Evolutionary conservation across 2,113 vertebrate genomes (phyloP).

Genomic region (Brachypteracias leptosomus): DNA sequence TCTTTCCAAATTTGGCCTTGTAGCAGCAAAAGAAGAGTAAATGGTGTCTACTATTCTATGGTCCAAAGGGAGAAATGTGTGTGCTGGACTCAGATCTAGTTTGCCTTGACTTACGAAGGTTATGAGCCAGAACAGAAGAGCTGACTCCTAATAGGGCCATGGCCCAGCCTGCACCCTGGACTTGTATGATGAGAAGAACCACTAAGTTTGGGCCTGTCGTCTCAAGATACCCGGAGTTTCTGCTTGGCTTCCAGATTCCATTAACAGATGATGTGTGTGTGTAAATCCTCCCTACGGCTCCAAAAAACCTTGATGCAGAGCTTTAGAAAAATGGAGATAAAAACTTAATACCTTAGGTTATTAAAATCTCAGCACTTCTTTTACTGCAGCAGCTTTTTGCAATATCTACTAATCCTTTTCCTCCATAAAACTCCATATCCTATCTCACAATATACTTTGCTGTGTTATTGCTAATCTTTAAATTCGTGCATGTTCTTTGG

Average conservation of each 20-base stretch:
- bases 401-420: conserved; percentile 55
- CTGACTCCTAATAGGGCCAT: not conserved
- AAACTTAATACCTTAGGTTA: conserved; percentile 54
- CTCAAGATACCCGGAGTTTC: not conserved
- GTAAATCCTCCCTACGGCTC: conserved; percentile 16
- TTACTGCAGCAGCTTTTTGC: conserved; percentile 14
- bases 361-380: conserved; percentile 59
- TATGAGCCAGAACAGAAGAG: not conserved
- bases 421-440: conserved; percentile 1
- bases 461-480: conserved; percentile 45
- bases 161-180: not conserved
- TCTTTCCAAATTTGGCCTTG: not conserved
- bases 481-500: conserved; percentile 6
- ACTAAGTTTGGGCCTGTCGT: not conserved
- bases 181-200: not conserved
- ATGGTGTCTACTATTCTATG: fast-evolving
- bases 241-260: not conserved
- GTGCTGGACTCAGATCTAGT: not conserved
- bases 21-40: not conserved
- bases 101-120: not conserved
- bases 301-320: conserved; percentile 2
- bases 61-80: not conserved
- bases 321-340: conserved; percentile 29
- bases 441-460: conserved; percentile 34
- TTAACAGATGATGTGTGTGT: not conserved